Base-by-base conservation (phyloP, 1,140 invertebrate genomes). In the Drosophila pseudoananassae region DNA sequence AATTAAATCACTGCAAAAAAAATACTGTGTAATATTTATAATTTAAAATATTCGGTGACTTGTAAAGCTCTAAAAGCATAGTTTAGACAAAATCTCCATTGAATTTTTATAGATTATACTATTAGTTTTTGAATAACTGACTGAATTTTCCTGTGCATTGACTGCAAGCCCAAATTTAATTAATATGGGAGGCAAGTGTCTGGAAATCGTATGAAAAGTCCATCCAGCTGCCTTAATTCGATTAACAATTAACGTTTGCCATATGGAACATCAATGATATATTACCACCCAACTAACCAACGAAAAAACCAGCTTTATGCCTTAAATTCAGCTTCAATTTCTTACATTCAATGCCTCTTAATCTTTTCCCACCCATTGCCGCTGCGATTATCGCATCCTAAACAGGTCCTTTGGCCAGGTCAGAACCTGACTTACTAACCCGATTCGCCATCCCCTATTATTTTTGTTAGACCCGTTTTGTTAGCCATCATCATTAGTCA, bases 181-280 rank as follows among this genome's bases (percentile, higher is more conserved):
- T 84, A 83, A 83, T 58, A 46, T 29, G 54, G 20, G 29, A 14
- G 49, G 38, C 61, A 52, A 29, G n/a, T 25, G 38, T 46, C 25
- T 17, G n/a, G 4, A 50, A 47, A 66, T 75, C 57, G 54, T 45
- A 52, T 10, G 8, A 17, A 10, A 25, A 17, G 25, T 25, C n/a
- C 33, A 15, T 55, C 36, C 20, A 29, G 10, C 5, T 36, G 56
- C 45, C 36, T 56, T 76, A 80, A 83, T 73, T 85, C 72, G 71
- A 83, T 83, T 83, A 85, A 80, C 76, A 85, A 76, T 80, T 76
- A 66, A 73, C 57, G 65, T 68, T 85, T 80, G 73, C 54, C 33
- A 36, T 36, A 36, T 36, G 10, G 33, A 36, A 36, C n/a, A 36
- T 12, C 12, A 36, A 36, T 36, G 3, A 36, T 36, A 12, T 36